These are phyloP conservation scores for Monochamus alternatus DNA, from an alignment of 2,888 invertebrate genomes.

Conservation along the genomic window DNA sequence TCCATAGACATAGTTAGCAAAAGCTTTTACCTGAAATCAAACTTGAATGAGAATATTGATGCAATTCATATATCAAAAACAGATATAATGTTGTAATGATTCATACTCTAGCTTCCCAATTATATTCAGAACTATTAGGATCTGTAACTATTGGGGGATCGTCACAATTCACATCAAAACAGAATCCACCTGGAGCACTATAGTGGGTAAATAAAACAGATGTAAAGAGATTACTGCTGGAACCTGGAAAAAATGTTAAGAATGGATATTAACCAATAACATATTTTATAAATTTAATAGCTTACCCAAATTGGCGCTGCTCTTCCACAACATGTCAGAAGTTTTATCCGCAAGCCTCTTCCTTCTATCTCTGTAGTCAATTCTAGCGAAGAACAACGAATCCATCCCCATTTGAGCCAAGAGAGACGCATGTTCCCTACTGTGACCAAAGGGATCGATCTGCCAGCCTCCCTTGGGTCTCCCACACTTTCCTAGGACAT, in stretches of 20 bases:
- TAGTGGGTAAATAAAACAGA: constrained; percentile 26
- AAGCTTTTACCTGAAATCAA: constrained; percentile 54
- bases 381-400: constrained; percentile 80
- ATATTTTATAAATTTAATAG: neutral
- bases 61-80: neutral
- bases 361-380: constrained; percentile 79
- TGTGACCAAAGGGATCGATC: constrained; percentile 91
- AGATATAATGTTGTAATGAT: neutral
- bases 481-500: constrained; percentile 82
- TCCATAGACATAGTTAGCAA: constrained; percentile 65
- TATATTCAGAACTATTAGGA: constrained; percentile 76
- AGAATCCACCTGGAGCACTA: constrained; percentile 17
- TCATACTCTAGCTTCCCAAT: constrained; percentile 76
- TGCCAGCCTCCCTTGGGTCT: constrained; percentile 87
- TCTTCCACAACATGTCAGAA: constrained; percentile 83
- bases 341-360: constrained; percentile 74
- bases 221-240: constrained; percentile 18
- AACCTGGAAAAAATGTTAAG: constrained; percentile 8
- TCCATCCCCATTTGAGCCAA: constrained; percentile 81
- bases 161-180: constrained; percentile 70
- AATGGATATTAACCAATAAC: neutral
- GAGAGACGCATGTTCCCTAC: constrained; percentile 79
- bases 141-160: constrained; percentile 80
- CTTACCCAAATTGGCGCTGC: constrained; percentile 74
- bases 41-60: neutral